Evolutionary conservation across 2,888 invertebrate species (phyloP).

Genomic region (Campopleginae sp.): DNA sequence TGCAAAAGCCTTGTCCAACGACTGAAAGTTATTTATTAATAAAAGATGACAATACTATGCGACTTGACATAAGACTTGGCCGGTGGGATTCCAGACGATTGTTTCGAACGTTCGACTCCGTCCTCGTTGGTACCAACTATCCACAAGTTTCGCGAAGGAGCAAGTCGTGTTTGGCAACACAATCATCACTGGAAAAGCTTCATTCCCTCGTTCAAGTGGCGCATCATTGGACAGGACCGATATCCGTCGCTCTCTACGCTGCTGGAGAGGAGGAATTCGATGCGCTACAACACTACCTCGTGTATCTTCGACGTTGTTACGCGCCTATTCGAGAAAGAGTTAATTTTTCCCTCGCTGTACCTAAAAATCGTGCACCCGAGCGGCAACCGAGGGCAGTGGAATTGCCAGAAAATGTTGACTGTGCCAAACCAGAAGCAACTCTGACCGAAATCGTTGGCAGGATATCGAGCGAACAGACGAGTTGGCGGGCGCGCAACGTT

Average conservation of each 20-base stretch:
- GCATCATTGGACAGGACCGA: constrained; percentile 93
- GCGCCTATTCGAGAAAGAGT: constrained; percentile 90
- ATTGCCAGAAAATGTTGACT: constrained; percentile 85
- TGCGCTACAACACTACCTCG: constrained; percentile 89
- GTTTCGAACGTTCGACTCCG: constrained; percentile 91
- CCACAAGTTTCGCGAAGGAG: constrained; percentile 86
- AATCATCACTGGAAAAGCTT: constrained; percentile 93
- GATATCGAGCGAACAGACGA: constrained; percentile 87
- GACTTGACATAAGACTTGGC: constrained; percentile 88
- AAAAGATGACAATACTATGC: constrained; percentile 78
- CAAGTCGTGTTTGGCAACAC: constrained; percentile 92
- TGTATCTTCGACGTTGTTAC: constrained; percentile 91
- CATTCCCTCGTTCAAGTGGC: constrained; percentile 91
- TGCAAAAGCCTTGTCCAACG: constrained; percentile 69
- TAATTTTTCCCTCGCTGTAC: constrained; percentile 90
- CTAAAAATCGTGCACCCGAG: constrained; percentile 86
- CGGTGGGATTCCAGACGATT: constrained; percentile 90
- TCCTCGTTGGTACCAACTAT: constrained; percentile 89
- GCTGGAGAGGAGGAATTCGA: constrained; percentile 92
- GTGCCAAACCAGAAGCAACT: constrained; percentile 89
- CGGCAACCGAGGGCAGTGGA: constrained; percentile 77
- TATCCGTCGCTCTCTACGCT: constrained; percentile 93
- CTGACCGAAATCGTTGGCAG: constrained; percentile 87
- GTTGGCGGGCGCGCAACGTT: constrained; percentile 90
- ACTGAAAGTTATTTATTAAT: constrained; percentile 71